A percentile compares a stretch with the other conserved stretches of the same genome.
Conservation (phyloP, 1,140 invertebrate species). For the Ephestia elutella region DNA sequence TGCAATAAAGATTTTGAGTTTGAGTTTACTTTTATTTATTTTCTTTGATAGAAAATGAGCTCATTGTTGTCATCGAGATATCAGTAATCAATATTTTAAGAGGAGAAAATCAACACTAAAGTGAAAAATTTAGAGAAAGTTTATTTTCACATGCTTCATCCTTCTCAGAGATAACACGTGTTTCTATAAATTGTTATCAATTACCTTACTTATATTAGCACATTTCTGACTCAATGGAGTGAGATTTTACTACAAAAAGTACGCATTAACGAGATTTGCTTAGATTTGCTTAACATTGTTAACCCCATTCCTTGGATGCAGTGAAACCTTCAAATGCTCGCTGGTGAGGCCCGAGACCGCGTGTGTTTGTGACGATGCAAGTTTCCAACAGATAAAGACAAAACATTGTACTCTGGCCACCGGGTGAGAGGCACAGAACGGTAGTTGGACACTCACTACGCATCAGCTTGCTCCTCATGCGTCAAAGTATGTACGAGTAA, state of each 20-base stretch:
- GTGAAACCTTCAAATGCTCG: conserved; percentile 67
- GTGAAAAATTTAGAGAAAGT: too few relatives aligned
- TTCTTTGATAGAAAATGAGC: too few relatives aligned
- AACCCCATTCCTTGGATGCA: conserved; percentile 63
- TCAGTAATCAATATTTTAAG: too few relatives aligned
- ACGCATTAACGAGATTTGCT: background rate
- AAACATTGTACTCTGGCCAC: conserved; percentile 49
- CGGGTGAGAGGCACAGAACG: conserved; percentile 61
- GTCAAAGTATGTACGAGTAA: too few relatives aligned
- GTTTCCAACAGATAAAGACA: conserved; percentile 39
- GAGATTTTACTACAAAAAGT: background rate
- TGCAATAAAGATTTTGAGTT: too few relatives aligned
- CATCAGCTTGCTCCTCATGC: background rate
- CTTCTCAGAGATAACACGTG: too few relatives aligned
- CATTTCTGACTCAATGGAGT: background rate
- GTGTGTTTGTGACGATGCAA: conserved; percentile 58
- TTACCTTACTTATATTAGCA: too few relatives aligned
- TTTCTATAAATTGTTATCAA: too few relatives aligned
- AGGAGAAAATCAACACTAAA: too few relatives aligned
- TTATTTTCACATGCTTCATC: too few relatives aligned
- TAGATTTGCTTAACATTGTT: background rate
- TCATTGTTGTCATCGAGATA: too few relatives aligned
- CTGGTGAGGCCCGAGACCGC: conserved; percentile 48
- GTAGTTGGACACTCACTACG: conserved; percentile 21
- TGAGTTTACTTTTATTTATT: too few relatives aligned